phyloP scores from a whole-genome alignment of 2,797 vertebrate genomes.

The Gymnothorax reevesii region DNA sequence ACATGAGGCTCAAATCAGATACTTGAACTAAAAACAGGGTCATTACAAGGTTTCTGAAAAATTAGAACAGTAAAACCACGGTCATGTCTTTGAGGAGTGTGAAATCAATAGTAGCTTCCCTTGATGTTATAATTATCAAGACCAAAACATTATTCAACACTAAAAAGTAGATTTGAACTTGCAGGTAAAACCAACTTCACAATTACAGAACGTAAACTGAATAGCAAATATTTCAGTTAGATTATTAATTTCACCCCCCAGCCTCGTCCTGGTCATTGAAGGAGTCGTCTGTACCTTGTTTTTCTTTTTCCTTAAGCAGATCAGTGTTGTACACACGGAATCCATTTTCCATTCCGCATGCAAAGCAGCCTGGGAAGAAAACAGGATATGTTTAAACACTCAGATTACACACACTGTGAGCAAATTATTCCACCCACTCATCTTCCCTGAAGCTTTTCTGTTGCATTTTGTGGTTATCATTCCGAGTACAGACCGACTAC shows the following conservation, averaged over 20 bases:
- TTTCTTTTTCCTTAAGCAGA: constrained; percentile 98
- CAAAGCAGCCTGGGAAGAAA: constrained; percentile 87
- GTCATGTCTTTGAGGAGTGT: not conserved
- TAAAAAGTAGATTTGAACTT: not conserved
- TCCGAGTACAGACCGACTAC: not conserved
- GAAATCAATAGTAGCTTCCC: not conserved
- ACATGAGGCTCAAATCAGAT: not conserved
- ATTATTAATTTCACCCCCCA: not conserved
- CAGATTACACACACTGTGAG: not conserved
- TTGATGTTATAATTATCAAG: not conserved
- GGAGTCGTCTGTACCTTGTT: constrained; percentile 83
- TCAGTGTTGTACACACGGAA: constrained; percentile 98
- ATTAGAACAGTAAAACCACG: too few relatives aligned
- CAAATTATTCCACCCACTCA: not conserved
- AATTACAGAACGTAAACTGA: not conserved
- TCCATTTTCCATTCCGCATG: constrained; percentile 98
- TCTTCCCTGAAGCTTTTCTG: not conserved
- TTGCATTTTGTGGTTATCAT: not conserved
- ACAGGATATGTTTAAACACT: constrained; percentile 17
- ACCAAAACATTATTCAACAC: not conserved
- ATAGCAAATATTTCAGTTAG: not conserved
- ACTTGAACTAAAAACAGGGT: too few relatives aligned
- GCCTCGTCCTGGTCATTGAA: not conserved
- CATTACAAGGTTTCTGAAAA: too few relatives aligned
- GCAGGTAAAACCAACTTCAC: not conserved